Percentiles rank a stretch among this genome's conserved stretches.
These are phyloP conservation scores for Coronaproctus castanopsis DNA, from an alignment of 2,888 invertebrate species.

Conservation along the genomic window DNA sequence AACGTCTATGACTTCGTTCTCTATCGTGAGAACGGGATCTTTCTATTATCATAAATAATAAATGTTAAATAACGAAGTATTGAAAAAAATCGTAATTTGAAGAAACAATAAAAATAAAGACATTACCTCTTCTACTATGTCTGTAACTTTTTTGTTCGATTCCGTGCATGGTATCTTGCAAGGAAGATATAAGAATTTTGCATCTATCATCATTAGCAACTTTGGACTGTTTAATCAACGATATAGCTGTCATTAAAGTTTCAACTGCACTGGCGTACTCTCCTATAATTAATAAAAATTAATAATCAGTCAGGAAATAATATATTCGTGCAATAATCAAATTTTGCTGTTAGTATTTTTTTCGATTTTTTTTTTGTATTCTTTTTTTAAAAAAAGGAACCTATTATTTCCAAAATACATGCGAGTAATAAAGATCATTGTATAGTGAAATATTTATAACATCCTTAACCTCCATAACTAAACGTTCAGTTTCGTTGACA, in stretches of 20 bases:
- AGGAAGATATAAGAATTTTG: constrained; percentile 87
- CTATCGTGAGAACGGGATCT: constrained; percentile 29
- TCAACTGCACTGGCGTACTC: constrained; percentile 97
- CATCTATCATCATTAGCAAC: constrained; percentile 91
- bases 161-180: constrained; percentile 90
- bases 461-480: too few species aligned
- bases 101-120: too few species aligned
- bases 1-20: constrained; percentile 32
- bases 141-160: constrained; percentile 96
- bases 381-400: background rate
- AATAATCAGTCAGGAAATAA: background rate
- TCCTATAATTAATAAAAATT: constrained; percentile 28
- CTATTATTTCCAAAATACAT: too few species aligned
- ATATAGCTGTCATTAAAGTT: constrained; percentile 94
- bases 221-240: constrained; percentile 93
- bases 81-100: too few species aligned
- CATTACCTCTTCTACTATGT: constrained; percentile 38
- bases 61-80: too few species aligned
- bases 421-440: too few species aligned
- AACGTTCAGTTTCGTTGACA: too few species aligned
- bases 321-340: background rate
- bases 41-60: constrained; percentile 13
- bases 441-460: too few species aligned
- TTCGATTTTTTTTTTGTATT: too few species aligned
- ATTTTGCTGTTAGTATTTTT: too few species aligned